Percentiles rank a stretch among this genome's conserved stretches.
These are phyloP conservation scores for Argya squamiceps DNA, from an alignment of 2,797 vertebrate genomes.

Conservation along the genomic window DNA sequence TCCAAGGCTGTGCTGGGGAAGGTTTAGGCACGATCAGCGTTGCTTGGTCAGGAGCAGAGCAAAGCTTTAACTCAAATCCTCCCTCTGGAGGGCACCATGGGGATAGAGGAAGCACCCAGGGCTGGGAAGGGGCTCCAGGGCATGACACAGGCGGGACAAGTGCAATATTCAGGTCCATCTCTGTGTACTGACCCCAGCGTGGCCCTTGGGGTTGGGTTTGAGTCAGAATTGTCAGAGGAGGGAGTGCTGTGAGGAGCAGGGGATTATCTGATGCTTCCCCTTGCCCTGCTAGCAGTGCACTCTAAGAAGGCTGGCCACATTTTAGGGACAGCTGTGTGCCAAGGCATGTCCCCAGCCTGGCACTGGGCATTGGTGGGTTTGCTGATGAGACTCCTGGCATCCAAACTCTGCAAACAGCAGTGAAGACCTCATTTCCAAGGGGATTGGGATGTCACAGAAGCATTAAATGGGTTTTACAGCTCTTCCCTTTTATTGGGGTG, in stretches of 20 bases:
- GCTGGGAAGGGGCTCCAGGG: neutral
- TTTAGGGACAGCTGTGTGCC: neutral
- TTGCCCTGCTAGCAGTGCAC: neutral
- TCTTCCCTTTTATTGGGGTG: neutral
- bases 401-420: neutral
- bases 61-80: neutral
- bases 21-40: neutral
- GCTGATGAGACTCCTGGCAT: neutral
- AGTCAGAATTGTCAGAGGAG: neutral
- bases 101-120: neutral
- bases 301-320: neutral
- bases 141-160: neutral
- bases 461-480: neutral
- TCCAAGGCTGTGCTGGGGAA: neutral
- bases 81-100: neutral
- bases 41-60: neutral
- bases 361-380: neutral
- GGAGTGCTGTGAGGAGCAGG: neutral
- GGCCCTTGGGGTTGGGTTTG: neutral
- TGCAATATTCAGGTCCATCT: neutral
- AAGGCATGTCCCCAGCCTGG: neutral
- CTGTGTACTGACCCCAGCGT: neutral
- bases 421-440: neutral
- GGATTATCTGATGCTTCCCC: neutral
- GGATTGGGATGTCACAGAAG: neutral